Conservation (phyloP, 2,113 vertebrate genomes). For the Anolis carolinensis region DNA sequence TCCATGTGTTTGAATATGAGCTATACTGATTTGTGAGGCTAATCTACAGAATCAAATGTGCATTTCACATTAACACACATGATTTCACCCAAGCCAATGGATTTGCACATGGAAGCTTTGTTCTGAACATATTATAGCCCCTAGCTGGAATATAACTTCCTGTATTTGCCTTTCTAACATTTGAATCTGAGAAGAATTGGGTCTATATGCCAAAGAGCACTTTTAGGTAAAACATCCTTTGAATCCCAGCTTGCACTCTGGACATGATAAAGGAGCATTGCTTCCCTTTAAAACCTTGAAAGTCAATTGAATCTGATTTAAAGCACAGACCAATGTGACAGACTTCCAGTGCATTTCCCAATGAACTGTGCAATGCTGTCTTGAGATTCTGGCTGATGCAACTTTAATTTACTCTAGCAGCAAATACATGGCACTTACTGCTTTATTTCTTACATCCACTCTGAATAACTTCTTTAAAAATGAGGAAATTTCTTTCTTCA, state of each 20-base stretch:
- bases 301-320: background rate
- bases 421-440: conserved; percentile 32
- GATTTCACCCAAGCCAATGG: background rate
- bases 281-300: background rate
- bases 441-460: conserved; percentile 54
- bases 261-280: background rate
- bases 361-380: background rate
- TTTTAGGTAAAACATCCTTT: background rate
- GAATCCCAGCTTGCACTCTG: background rate
- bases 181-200: background rate
- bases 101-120: background rate
- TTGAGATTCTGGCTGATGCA: background rate
- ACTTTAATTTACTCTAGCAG: conserved; percentile 31
- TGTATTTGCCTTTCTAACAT: too few species aligned
- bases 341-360: background rate
- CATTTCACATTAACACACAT: background rate
- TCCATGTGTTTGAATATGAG: too few species aligned
- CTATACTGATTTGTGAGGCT: background rate
- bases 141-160: background rate
- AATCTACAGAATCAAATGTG: background rate
- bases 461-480: conserved; percentile 46
- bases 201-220: background rate
- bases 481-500: conserved; percentile 40
- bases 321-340: background rate
- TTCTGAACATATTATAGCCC: background rate